A percentile compares a stretch with the other conserved stretches of the same genome.
These are phyloP conservation scores for Hesperia comma DNA, from an alignment of 2,888 invertebrate species.

Conservation along the genomic window DNA sequence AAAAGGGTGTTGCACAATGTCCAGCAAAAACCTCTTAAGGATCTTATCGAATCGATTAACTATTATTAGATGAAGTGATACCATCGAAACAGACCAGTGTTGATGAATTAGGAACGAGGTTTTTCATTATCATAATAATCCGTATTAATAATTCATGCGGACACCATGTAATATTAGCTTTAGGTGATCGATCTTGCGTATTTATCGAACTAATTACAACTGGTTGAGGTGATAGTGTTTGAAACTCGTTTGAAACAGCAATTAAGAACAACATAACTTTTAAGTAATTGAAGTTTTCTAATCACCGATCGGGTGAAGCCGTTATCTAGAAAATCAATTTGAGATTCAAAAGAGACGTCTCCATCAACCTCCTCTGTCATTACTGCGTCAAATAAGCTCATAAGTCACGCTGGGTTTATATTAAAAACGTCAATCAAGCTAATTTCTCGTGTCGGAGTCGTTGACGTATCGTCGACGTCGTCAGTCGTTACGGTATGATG, in stretches of 20 bases:
- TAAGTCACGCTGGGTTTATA: slow-evolving; percentile 42
- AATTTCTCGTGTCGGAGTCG: slow-evolving; percentile 52
- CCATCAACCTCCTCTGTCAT: slow-evolving; percentile 25
- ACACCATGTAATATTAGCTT: slow-evolving; percentile 30
- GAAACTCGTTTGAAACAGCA: background rate
- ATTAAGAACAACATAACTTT: background rate
- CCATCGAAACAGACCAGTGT: slow-evolving; percentile 22
- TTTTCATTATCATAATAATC: slow-evolving; percentile 37
- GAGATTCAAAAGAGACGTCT: slow-evolving; percentile 31
- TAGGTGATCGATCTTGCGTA: slow-evolving; percentile 32
- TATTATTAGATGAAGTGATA: slow-evolving; percentile 31
- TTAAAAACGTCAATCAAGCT: slow-evolving; percentile 57
- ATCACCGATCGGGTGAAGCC: background rate
- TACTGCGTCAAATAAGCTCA: slow-evolving; percentile 36
- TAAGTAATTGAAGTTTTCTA: slow-evolving; percentile 9
- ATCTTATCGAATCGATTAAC: slow-evolving; percentile 29
- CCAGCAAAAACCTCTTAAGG: slow-evolving; percentile 20
- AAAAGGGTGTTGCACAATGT: slow-evolving; percentile 19
- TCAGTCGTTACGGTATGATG: slow-evolving; percentile 53
- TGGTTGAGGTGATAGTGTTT: slow-evolving; percentile 5
- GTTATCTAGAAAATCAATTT: slow-evolving; percentile 27
- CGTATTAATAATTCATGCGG: slow-evolving; percentile 34
- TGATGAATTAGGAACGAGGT: slow-evolving; percentile 36
- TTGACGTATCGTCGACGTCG: slow-evolving; percentile 50
- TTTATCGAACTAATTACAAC: slow-evolving; percentile 33